phyloP scores from a whole-genome alignment of 2,888 invertebrate species.

The Rhagonycha fulva region DNA sequence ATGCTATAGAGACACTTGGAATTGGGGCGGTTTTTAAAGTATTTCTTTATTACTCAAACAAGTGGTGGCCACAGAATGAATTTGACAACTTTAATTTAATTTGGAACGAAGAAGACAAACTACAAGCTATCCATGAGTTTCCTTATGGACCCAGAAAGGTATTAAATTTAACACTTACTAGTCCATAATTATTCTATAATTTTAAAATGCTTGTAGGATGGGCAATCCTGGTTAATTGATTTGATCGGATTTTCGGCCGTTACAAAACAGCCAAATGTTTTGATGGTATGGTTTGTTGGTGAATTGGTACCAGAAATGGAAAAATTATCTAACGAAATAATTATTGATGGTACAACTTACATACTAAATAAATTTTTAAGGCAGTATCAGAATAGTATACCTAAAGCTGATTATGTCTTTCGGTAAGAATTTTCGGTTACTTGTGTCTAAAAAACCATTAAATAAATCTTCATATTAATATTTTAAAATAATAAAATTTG shows the following conservation, averaged over 20 bases:
- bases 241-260: background rate
- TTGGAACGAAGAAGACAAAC: slow-evolving; percentile 57
- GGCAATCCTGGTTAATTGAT: background rate
- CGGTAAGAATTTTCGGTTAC: background rate
- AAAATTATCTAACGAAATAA: slow-evolving; percentile 56
- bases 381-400: slow-evolving; percentile 47
- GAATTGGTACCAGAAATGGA: slow-evolving; percentile 64
- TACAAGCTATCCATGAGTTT: slow-evolving; percentile 11
- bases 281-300: slow-evolving; percentile 68
- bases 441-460: background rate
- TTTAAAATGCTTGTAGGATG: background rate
- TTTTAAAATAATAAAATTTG: background rate
- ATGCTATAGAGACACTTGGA: slow-evolving; percentile 60
- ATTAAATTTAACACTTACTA: background rate
- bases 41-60: slow-evolving; percentile 62
- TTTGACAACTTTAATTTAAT: slow-evolving; percentile 55
- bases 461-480: background rate
- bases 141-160: slow-evolving; percentile 2
- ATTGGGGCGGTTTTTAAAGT: slow-evolving; percentile 70
- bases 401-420: slow-evolving; percentile 46
- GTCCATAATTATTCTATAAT: background rate
- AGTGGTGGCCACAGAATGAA: slow-evolving; percentile 61
- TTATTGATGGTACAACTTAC: slow-evolving; percentile 54
- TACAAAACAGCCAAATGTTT: slow-evolving; percentile 51
- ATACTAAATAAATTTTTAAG: slow-evolving; percentile 54